These are phyloP conservation scores for Piscicola geometra DNA, from an alignment of 2,888 invertebrate species.

Conservation along the genomic window DNA sequence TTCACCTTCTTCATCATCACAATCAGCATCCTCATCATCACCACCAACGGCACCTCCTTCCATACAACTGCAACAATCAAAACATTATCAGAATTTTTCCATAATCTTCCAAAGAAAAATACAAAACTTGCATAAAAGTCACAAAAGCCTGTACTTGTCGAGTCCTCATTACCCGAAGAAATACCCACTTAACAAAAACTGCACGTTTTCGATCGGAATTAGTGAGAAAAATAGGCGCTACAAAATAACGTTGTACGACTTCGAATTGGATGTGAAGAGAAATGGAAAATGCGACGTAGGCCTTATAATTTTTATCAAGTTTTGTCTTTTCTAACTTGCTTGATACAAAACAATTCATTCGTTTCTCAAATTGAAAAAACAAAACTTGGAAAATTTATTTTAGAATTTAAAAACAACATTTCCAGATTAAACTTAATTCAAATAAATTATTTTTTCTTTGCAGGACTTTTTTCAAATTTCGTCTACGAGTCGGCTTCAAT, in stretches of 20 bases:
- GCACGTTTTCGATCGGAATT: not conserved
- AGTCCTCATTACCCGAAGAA: not conserved
- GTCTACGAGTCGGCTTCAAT: not conserved
- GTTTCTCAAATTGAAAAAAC: no score
- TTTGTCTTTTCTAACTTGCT: no score
- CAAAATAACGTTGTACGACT: constrained; percentile 2
- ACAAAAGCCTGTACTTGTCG: not conserved
- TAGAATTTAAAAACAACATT: no score
- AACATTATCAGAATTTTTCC: not conserved
- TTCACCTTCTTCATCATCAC: not conserved
- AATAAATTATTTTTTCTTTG: no score
- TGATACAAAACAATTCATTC: no score
- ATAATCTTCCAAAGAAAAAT: not conserved
- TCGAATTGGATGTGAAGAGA: not conserved
- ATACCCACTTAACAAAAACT: not conserved
- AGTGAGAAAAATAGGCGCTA: not conserved
- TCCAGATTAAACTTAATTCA: no score
- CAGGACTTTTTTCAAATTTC: constrained; percentile 2
- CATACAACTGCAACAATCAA: not conserved
- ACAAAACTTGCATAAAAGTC: not conserved
- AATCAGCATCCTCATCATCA: not conserved
- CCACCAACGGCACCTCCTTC: not conserved
- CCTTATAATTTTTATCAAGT: no score
- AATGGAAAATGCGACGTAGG: constrained; percentile 13
- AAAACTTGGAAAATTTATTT: not conserved